phyloP scores from a whole-genome alignment of 2,888 invertebrate species.

The Hesperia comma region DNA sequence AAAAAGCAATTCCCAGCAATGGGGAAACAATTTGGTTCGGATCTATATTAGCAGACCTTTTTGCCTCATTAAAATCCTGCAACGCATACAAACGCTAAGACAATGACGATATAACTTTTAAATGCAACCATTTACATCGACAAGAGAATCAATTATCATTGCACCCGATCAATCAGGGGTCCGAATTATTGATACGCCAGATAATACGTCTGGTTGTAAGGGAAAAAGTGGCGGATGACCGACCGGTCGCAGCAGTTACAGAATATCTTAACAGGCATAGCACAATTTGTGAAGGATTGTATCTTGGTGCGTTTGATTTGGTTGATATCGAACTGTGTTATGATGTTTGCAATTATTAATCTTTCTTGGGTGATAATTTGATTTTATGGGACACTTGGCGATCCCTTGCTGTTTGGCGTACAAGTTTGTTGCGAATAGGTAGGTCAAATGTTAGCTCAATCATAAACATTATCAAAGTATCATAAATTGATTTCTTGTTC shows the following conservation, averaged over 20 bases:
- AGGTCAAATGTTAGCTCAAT: too few species aligned
- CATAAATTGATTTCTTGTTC: too few species aligned
- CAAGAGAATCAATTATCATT: constrained; percentile 31
- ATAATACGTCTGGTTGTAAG: constrained; percentile 29
- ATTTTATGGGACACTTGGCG: too few species aligned
- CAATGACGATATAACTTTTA: constrained; percentile 21
- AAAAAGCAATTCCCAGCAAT: neutral
- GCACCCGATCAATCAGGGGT: constrained; percentile 26
- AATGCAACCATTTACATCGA: constrained; percentile 15
- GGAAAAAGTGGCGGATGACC: constrained; percentile 26
- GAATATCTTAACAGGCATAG: constrained; percentile 39
- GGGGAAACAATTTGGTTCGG: neutral
- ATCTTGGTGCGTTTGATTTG: neutral
- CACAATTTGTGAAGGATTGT: constrained; percentile 44
- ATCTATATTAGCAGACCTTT: neutral
- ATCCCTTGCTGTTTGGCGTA: too few species aligned
- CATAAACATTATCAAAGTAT: too few species aligned
- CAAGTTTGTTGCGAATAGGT: too few species aligned
- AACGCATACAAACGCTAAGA: constrained; percentile 5
- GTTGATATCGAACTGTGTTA: too few species aligned
- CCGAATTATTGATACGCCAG: constrained; percentile 31
- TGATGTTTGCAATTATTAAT: too few species aligned
- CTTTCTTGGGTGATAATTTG: too few species aligned
- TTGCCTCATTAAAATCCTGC: neutral
- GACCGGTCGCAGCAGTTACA: constrained; percentile 36